Percentiles rank a stretch among this genome's conserved stretches.
phyloP scores from a whole-genome alignment of 2,113 vertebrate species.

The Plotosus lineatus region DNA sequence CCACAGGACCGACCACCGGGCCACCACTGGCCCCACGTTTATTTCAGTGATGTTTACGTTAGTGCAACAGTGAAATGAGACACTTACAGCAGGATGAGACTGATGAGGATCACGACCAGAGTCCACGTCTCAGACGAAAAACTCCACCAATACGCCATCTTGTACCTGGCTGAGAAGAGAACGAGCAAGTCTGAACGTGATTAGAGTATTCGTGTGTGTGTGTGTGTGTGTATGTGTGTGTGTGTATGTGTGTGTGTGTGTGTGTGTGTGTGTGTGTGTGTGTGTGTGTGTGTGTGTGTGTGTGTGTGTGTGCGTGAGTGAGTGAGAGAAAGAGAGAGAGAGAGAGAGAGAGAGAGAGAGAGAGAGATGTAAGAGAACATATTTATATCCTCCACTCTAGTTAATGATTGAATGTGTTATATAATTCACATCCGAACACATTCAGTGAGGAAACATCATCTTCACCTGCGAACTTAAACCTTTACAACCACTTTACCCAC shows the following conservation, averaged over 20 bases:
- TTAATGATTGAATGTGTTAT: constrained; percentile 22
- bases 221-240: too few relatives aligned
- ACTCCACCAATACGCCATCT: constrained; percentile 2
- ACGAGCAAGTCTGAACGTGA: too few relatives aligned
- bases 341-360: neutral
- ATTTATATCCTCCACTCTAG: constrained; percentile 3
- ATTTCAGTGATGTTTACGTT: too few relatives aligned
- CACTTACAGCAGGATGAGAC: constrained; percentile 64
- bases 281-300: too few relatives aligned
- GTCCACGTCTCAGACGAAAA: constrained; percentile 47
- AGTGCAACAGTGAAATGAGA: too few relatives aligned
- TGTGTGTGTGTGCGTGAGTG: too few relatives aligned
- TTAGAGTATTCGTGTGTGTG: too few relatives aligned
- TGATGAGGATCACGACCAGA: constrained; percentile 49
- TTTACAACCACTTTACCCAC: neutral
- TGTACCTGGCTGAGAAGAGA: too few relatives aligned
- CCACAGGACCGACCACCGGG: too few relatives aligned
- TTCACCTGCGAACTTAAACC: neutral
- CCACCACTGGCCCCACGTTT: too few relatives aligned
- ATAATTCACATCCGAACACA: neutral
- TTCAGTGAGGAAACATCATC: neutral
- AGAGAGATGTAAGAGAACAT: neutral
- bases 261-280: constrained; percentile 1
- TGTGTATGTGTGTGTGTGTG: neutral
- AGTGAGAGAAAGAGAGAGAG: neutral